Percentiles rank a stretch among this genome's conserved stretches.
These are phyloP conservation scores for Leiothrix lutea DNA, from an alignment of 2,113 vertebrate genomes.

Conservation along the genomic window DNA sequence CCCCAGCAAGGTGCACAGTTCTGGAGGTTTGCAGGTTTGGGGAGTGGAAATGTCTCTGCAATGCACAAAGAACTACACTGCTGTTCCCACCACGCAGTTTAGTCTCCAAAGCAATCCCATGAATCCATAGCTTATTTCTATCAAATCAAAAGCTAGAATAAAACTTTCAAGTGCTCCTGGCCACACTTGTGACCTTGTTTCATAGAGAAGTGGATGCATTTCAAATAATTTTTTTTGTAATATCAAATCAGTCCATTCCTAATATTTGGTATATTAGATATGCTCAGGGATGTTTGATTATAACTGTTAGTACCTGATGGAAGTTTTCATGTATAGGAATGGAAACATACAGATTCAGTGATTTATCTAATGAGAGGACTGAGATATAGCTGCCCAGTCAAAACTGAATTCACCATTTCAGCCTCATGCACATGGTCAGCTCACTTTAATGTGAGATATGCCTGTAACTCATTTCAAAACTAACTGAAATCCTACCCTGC, in stretches of 20 bases:
- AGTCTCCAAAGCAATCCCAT: background rate
- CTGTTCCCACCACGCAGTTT: rapidly evolving
- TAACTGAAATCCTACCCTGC: background rate
- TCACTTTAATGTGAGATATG: background rate
- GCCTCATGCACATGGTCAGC: background rate
- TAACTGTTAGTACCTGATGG: background rate
- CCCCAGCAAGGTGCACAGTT: background rate
- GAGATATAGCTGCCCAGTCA: background rate
- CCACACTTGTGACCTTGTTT: background rate
- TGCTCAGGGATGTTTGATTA: background rate
- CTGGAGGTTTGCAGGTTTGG: background rate
- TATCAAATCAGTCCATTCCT: background rate
- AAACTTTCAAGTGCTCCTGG: background rate
- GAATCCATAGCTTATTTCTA: background rate
- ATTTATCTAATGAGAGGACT: background rate
- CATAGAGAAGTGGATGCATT: background rate
- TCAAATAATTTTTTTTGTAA: background rate
- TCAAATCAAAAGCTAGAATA: background rate
- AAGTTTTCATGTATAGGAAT: background rate
- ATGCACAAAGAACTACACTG: background rate
- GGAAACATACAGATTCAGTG: background rate
- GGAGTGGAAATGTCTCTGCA: background rate
- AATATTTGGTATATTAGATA: background rate
- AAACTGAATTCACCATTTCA: background rate
- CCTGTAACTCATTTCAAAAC: background rate